Base-by-base conservation (phyloP, 2,888 invertebrate genomes). In the Eupithecia insigniata region DNA sequence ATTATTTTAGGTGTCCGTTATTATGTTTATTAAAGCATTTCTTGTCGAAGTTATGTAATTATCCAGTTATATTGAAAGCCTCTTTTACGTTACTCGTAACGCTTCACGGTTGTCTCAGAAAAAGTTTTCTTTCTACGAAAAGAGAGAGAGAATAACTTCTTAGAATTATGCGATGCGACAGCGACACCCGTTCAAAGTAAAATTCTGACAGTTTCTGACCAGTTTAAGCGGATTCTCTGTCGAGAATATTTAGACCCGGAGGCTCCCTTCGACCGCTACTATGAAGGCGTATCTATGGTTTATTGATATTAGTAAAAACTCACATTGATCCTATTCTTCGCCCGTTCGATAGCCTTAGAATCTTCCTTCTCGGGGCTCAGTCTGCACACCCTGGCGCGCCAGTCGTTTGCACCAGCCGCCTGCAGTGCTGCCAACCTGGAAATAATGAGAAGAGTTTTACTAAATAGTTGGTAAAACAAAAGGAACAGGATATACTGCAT, bases 321-420 rank as follows among this genome's bases (percentile, higher is more conserved):
- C 78, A 96, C 96, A 88, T 96, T 96, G 84, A 95, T 95, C 74
- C 91, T 90, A 84, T 96, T 96, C 85, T 95, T 95, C 67, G 91
- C 95, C 6, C 91, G 86, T 73, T 94, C 95, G 75, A 96, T 95
- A 72, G 95, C 95, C 83, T 96, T 96, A 69, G 95, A 90, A 83
- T 96, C 96, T 73, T 97, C 96, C 74, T 95, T 95, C 76, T 96
- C 95, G n/a, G 95, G 95, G 81, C 96, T 96, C 71, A 95, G 90
- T 69, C 95, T 96, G 72, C 95, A 96, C 67, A 98, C 95, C 73
- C 98, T 95, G 84, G 97, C 97, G 82, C 96, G 96, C 98, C 98
- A 99, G 84, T 97, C 97, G 84, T 97, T 97, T 80, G 98, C 97
- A 22, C 98, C 98, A 85, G 97, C 97, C 85, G 97, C 97, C 90